Evolutionary conservation across 2,113 vertebrate species (phyloP).

Genomic region (Ptilorrhoa leucosticta): DNA sequence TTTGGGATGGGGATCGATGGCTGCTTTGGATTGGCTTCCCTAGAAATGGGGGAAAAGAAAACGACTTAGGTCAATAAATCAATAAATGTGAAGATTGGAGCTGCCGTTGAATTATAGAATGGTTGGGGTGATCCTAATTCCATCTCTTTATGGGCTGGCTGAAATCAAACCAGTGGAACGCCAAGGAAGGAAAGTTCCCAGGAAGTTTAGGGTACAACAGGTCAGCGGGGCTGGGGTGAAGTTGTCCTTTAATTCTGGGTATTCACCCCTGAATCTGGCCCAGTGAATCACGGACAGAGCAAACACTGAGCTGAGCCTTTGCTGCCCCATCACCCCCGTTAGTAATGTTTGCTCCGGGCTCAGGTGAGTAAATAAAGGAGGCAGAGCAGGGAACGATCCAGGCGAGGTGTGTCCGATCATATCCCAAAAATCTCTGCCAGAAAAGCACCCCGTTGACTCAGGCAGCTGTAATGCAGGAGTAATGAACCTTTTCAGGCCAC

Average conservation of each 20-base stretch:
- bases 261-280: neutral
- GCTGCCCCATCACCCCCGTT: neutral
- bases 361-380: neutral
- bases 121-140: neutral
- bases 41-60: rapidly evolving
- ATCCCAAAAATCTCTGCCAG: neutral
- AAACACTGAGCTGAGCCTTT: neutral
- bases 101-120: rapidly evolving
- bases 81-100: rapidly evolving
- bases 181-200: neutral
- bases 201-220: neutral
- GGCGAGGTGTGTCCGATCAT: neutral
- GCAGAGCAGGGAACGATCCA: neutral
- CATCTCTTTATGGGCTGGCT: too few species aligned
- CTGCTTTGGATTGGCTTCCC: neutral
- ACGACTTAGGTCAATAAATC: rapidly evolving
- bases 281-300: neutral
- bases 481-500: rapidly evolving
- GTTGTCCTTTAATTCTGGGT: neutral
- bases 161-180: rapidly evolving
- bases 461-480: neutral
- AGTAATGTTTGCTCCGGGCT: neutral
- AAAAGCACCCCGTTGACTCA: neutral
- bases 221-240: neutral
- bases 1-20: rapidly evolving